Conservation (phyloP, 2,113 vertebrate species). For the Etia nguti region DNA sequence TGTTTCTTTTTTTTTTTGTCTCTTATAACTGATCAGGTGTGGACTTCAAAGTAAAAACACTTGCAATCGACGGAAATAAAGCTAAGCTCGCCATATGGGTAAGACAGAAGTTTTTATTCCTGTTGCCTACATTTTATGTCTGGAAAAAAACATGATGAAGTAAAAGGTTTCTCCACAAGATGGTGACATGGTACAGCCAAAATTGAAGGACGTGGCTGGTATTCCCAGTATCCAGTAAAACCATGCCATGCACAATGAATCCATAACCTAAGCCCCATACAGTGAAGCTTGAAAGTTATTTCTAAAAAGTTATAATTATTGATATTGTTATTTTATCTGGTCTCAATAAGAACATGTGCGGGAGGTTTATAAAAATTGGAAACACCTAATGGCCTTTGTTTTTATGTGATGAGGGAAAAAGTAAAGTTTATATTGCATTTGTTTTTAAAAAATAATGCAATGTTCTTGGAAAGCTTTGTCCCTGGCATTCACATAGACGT, state of each 20-base stretch:
- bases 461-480: not conserved
- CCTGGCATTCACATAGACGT: not conserved
- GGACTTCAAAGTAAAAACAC: conserved; percentile 98
- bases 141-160: conserved; percentile 29
- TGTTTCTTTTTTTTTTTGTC: not conserved
- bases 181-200: conserved; percentile 15
- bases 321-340: not conserved
- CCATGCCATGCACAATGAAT: not conserved
- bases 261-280: not conserved
- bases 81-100: conserved; percentile 98
- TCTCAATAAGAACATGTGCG: not conserved
- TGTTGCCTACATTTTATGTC: not conserved
- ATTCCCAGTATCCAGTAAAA: not conserved
- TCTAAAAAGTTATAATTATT: not conserved
- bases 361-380: not conserved
- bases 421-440: not conserved
- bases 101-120: conserved; percentile 22
- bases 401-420: not conserved
- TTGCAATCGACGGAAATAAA: conserved; percentile 94
- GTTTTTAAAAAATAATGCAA: not conserved
- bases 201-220: not conserved
- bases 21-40: conserved; percentile 75
- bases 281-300: not conserved
- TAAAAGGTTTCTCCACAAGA: conserved; percentile 1
- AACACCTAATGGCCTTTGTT: not conserved